Percentiles rank a stretch among this genome's conserved stretches.
Evolutionary conservation across 1,140 invertebrate species (phyloP).

Genomic region (Sweltsa coloradensis): DNA sequence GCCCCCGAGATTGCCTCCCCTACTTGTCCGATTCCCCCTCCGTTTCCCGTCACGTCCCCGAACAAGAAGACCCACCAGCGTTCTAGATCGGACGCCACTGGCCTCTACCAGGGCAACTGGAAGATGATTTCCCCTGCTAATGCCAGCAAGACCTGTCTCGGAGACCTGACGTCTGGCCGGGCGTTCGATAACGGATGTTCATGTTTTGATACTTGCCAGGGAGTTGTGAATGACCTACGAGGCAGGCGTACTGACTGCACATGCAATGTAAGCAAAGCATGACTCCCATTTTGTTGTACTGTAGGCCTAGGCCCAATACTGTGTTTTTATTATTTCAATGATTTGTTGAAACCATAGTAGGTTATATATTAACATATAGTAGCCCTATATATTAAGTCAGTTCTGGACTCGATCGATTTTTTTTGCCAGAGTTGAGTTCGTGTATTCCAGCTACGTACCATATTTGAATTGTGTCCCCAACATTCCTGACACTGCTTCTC

Average conservation of each 20-base stretch:
- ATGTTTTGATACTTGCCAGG: conserved; percentile 66
- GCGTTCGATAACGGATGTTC: conserved; percentile 95
- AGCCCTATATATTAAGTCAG: conserved; percentile 9
- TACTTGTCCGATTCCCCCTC: conserved; percentile 25
- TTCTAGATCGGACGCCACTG: conserved; percentile 84
- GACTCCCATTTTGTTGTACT: background rate
- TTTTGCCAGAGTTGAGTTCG: too few relatives aligned
- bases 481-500: too few relatives aligned
- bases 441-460: too few relatives aligned
- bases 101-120: conserved; percentile 33
- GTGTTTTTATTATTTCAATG: conserved; percentile 5
- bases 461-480: too few relatives aligned
- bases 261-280: conserved; percentile 54
- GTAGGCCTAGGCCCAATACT: too few relatives aligned
- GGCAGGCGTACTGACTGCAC: conserved; percentile 58
- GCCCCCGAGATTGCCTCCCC: conserved; percentile 15
- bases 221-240: conserved; percentile 59
- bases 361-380: background rate
- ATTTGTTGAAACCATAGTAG: too few relatives aligned
- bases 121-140: conserved; percentile 12
- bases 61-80: conserved; percentile 64
- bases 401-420: background rate
- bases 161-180: conserved; percentile 82
- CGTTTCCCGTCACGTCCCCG: conserved; percentile 17
- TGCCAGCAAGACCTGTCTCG: conserved; percentile 52